Evolutionary conservation across 2,113 vertebrate species (phyloP), one percentile per base, ranked within the genome.

Genomic region (Orycteropus afer): DNA sequence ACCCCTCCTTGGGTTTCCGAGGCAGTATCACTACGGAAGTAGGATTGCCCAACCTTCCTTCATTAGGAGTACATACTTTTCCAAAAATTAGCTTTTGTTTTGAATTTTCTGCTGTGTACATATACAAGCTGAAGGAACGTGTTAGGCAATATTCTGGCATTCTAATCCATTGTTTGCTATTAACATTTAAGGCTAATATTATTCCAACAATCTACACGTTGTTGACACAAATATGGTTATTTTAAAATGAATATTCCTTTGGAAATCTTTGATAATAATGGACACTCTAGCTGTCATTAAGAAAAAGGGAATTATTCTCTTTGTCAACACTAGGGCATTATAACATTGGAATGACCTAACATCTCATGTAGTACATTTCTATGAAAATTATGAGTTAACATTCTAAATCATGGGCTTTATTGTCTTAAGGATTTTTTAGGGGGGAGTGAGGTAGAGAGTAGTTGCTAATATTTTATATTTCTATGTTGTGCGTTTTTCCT

Each of bases 21-120:
- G n/a, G n/a, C n/a, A n/a, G n/a, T n/a, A n/a, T n/a, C n/a, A n/a
- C n/a, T n/a, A n/a, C n/a, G n/a, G n/a, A n/a, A n/a, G n/a, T n/a
- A n/a, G n/a, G n/a, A n/a, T n/a, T n/a, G n/a, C n/a, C n/a, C n/a
- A n/a, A n/a, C n/a, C n/a, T n/a, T n/a, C n/a, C n/a, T n/a, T n/a
- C n/a, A 98, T 99, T 98, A 99, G 98, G 98, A 98, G 98, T 98
- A 98, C 99, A 99, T 97, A 98, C 98, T 98, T 99, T 98, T 99
- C 98, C 98, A 99, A 99, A 99, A 99, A 99, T 99, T 98, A 98
- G 97, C 97, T 98, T 98, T 98, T 98, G 98, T 98, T 98, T 98
- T 98, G 96, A 97, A 98, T 98, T 98, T 98, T 98, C 98, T 97
- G 98, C 98, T 98, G 98, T 97, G 98, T 98, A 98, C 98, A 98